Evolutionary conservation across 2,888 invertebrate genomes (phyloP).

Genomic region (Syrista parreyssii): DNA sequence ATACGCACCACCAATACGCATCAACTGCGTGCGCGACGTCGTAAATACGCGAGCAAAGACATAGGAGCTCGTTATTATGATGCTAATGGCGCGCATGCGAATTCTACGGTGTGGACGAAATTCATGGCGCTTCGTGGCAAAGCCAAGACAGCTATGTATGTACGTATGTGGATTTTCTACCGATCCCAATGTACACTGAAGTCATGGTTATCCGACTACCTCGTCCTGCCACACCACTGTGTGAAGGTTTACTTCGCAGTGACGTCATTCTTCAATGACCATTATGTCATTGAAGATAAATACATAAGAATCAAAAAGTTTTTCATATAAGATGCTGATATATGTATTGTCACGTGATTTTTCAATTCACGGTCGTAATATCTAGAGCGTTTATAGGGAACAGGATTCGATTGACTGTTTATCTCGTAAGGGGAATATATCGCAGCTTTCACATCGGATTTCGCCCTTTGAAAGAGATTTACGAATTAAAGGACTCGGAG

Average conservation of each 20-base stretch:
- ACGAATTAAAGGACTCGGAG: constrained; percentile 53
- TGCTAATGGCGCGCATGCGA: constrained; percentile 52
- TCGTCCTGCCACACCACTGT: neutral
- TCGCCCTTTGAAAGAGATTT: constrained; percentile 50
- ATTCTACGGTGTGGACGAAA: constrained; percentile 41
- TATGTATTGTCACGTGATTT: too few relatives aligned
- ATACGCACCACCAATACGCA: constrained; percentile 57
- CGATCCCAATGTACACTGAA: neutral
- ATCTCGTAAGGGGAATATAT: constrained; percentile 24
- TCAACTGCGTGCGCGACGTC: constrained; percentile 53
- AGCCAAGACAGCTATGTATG: neutral
- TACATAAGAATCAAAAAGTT: neutral
- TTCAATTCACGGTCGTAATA: too few relatives aligned
- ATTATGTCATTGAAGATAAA: neutral
- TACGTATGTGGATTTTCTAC: neutral
- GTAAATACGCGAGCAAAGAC: constrained; percentile 55
- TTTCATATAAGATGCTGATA: neutral
- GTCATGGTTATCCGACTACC: neutral
- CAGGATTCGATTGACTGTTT: neutral
- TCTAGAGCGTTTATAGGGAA: neutral
- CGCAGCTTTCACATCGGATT: constrained; percentile 43
- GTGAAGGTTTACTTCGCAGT: neutral
- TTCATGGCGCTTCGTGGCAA: constrained; percentile 30
- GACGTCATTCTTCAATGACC: neutral
- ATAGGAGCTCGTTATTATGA: constrained; percentile 59